A percentile compares a stretch with the other conserved stretches of the same genome.
Conservation (phyloP, 2,113 vertebrate genomes). For the Psittacula cyanocephala region DNA sequence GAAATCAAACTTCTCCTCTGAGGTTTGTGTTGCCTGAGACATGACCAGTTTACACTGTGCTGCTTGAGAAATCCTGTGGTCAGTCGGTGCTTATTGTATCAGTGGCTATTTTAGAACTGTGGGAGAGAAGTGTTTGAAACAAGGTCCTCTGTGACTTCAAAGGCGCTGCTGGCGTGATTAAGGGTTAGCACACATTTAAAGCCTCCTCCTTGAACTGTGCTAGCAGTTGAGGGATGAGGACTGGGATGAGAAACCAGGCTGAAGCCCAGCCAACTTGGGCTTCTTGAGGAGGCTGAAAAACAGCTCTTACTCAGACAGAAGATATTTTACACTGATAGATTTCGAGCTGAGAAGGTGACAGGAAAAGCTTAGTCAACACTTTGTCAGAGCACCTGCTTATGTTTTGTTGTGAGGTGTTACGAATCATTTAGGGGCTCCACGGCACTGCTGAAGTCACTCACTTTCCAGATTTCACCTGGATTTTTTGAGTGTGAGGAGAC, state of each 20-base stretch:
- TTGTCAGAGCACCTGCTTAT: background rate
- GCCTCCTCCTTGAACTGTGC: background rate
- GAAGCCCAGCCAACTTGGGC: background rate
- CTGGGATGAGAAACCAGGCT: background rate
- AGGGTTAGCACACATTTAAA: background rate
- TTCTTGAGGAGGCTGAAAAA: background rate
- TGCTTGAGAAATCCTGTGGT: accelerated
- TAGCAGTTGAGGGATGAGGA: background rate
- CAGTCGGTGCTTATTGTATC: background rate
- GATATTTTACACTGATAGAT: background rate
- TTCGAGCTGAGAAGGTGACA: background rate
- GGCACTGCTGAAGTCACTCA: background rate
- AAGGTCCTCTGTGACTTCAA: background rate
- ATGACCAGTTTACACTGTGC: accelerated
- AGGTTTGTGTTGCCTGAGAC: background rate
- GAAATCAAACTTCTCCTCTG: background rate
- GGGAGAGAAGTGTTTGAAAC: constrained; percentile 15
- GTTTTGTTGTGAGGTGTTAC: background rate
- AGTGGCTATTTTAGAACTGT: constrained; percentile 11
- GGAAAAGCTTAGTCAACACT: background rate
- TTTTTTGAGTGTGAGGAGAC: background rate
- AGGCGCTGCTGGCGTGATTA: background rate
- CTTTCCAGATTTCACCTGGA: background rate
- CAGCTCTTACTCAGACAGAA: background rate
- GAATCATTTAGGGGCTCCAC: background rate